phyloP scores from a whole-genome alignment of 2,888 invertebrate species.

The Rhamphomyia laevipes region DNA sequence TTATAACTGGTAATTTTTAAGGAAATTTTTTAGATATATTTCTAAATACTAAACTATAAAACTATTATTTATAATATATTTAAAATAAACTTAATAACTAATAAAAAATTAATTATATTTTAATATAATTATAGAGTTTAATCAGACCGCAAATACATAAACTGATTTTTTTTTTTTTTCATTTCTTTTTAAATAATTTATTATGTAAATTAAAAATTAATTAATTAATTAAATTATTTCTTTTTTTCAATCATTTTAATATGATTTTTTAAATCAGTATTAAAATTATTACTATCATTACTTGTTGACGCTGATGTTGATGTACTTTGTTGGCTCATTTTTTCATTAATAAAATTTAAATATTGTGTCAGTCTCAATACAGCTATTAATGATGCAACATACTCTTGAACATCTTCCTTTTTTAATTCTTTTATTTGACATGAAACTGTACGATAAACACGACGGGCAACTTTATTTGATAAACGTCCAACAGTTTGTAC shows the following conservation, averaged over 20 bases:
- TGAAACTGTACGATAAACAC: slow-evolving; percentile 56
- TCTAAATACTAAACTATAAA: too few species aligned
- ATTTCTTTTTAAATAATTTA: too few species aligned
- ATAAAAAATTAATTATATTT: too few species aligned
- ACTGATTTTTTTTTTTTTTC: too few species aligned
- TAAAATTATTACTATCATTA: neutral
- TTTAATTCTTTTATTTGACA: slow-evolving; percentile 44
- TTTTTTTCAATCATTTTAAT: neutral
- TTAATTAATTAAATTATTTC: neutral
- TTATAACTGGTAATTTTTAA: too few species aligned
- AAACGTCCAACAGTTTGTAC: slow-evolving; percentile 60
- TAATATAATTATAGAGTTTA: too few species aligned
- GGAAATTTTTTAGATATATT: too few species aligned
- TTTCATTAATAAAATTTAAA: slow-evolving; percentile 38
- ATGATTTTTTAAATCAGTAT: neutral
- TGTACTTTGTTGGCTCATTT: slow-evolving; percentile 30
- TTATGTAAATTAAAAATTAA: too few species aligned
- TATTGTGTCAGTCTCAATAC: slow-evolving; percentile 40
- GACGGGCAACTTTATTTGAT: slow-evolving; percentile 57
- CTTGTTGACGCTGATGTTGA: neutral
- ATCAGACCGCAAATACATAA: too few species aligned
- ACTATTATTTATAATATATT: too few species aligned
- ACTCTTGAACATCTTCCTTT: slow-evolving; percentile 40
- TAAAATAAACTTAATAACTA: too few species aligned
- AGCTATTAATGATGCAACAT: slow-evolving; percentile 39